Percentiles rank a stretch among this genome's conserved stretches.
Conservation (phyloP, 2,888 invertebrate genomes). For the Polylopha cassiicola region DNA sequence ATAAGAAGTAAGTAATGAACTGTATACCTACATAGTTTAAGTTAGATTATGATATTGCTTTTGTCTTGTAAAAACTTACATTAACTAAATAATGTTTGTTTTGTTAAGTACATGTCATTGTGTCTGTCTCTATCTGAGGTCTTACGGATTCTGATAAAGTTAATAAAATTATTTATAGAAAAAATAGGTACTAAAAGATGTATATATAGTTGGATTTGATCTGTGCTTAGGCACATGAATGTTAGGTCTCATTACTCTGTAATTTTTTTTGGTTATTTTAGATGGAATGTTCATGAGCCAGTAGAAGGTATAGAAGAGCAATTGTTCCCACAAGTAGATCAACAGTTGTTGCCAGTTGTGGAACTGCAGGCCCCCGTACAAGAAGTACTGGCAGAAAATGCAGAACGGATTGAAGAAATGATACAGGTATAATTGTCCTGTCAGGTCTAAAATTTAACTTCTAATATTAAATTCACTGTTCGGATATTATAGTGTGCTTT, state of each 20-base stretch:
- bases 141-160: no score
- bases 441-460: neutral
- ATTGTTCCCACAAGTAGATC: slow-evolving; percentile 25
- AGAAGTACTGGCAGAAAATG: slow-evolving; percentile 44
- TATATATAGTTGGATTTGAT: no score
- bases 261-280: slow-evolving; percentile 14
- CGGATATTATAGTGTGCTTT: no score
- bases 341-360: slow-evolving; percentile 26
- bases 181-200: no score
- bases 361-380: slow-evolving; percentile 32
- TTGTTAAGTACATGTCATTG: no score
- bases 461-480: no score
- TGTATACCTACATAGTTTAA: neutral
- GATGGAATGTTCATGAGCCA: slow-evolving; percentile 33
- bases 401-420: slow-evolving; percentile 46
- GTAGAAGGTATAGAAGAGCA: slow-evolving; percentile 21
- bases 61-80: no score
- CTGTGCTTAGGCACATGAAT: no score
- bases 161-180: no score
- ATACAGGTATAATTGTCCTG: slow-evolving; percentile 37
- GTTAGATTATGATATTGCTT: neutral
- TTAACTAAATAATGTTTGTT: neutral
- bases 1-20: slow-evolving; percentile 55
- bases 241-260: no score
- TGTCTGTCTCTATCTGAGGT: no score